Conservation (phyloP, 2,113 vertebrate species). For the Xiphorhynchus elegans region DNA sequence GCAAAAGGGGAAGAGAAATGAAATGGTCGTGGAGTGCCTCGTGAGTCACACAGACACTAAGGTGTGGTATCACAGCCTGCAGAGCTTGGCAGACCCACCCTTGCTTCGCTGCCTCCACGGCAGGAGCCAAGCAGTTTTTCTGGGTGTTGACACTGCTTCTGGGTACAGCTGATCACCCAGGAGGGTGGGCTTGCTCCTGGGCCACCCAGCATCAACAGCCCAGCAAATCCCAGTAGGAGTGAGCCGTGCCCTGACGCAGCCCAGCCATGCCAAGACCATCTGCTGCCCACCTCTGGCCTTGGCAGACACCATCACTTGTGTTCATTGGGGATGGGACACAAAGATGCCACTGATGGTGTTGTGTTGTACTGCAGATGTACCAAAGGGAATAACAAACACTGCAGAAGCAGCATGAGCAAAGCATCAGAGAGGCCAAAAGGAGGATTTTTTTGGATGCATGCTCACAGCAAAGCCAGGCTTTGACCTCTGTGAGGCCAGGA, state of each 20-base stretch:
- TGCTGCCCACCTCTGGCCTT: neutral
- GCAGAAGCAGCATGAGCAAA: neutral
- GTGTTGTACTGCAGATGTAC: rapidly evolving
- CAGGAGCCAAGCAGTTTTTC: neutral
- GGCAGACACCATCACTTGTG: neutral
- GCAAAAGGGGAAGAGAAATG: neutral
- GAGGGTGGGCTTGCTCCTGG: neutral
- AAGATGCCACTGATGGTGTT: rapidly evolving
- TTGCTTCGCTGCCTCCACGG: rapidly evolving
- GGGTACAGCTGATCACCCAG: rapidly evolving
- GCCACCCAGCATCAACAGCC: neutral
- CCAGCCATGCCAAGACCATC: neutral
- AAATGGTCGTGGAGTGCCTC: rapidly evolving
- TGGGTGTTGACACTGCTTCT: neutral
- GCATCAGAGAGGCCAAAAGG: neutral
- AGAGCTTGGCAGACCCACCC: neutral
- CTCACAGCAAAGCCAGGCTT: neutral
- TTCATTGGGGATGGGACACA: neutral
- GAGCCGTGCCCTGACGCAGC: rapidly evolving
- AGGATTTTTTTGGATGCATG: neutral
- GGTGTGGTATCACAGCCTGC: conserved; percentile 10
- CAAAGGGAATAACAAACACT: neutral
- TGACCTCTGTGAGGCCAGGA: neutral
- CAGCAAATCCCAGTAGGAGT: rapidly evolving
- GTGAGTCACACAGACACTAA: conserved; percentile 9